A percentile compares a stretch with the other conserved stretches of the same genome.
Evolutionary conservation across 2,113 vertebrate genomes (phyloP).

Genomic region (Xiphophorus couchianus): DNA sequence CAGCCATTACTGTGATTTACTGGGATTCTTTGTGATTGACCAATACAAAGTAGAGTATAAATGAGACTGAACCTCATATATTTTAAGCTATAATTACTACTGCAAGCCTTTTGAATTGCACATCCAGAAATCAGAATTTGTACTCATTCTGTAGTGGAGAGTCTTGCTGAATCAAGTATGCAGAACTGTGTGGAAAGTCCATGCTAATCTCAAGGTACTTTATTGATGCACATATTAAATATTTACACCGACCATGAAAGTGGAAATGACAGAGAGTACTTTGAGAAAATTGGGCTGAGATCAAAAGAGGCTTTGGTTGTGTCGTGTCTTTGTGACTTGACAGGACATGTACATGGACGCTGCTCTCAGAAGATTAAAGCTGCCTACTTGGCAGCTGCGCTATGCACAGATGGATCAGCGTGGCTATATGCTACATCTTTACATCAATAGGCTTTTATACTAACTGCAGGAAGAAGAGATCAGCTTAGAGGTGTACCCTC

Average conservation of each 20-base stretch:
- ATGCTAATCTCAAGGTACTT: background rate
- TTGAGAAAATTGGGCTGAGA: conserved; percentile 17
- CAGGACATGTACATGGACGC: conserved; percentile 4
- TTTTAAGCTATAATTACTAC: background rate
- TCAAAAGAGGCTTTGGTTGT: conserved; percentile 16
- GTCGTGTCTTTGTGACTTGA: conserved; percentile 8
- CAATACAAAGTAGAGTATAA: too few relatives aligned
- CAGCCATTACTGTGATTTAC: too few relatives aligned
- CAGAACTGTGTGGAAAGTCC: background rate
- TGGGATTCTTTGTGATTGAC: too few relatives aligned
- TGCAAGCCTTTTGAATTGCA: background rate
- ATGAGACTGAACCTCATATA: background rate
- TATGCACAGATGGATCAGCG: conserved; percentile 49
- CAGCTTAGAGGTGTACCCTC: background rate
- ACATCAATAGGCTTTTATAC: conserved; percentile 27
- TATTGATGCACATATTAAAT: background rate
- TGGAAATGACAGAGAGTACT: conserved; percentile 11
- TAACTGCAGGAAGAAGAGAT: background rate
- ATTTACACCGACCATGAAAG: background rate
- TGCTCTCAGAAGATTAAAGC: conserved; percentile 36
- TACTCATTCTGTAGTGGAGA: background rate
- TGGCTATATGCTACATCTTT: conserved; percentile 45
- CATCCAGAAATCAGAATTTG: background rate
- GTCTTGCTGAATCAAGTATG: background rate
- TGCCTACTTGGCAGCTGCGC: conserved; percentile 28